phyloP scores from a whole-genome alignment of 1,140 invertebrate genomes.

The Aporrectodea caliginosa region DNA sequence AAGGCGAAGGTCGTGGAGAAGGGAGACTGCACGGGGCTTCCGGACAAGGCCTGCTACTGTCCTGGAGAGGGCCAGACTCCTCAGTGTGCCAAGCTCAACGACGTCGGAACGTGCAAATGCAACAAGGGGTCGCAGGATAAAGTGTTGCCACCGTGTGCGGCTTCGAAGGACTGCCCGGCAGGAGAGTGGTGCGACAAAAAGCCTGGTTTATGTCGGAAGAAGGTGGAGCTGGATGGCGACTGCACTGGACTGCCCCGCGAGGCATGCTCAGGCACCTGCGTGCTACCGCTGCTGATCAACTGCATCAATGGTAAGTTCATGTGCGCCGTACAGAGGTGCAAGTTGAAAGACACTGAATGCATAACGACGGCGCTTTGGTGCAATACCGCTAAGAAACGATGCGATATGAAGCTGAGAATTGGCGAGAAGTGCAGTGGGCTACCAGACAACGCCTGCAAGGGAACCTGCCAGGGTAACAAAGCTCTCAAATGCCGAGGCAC shows the following conservation, averaged over 20 bases:
- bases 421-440: neutral
- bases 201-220: neutral
- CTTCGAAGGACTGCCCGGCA: neutral
- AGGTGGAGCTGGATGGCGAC: neutral
- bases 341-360: slow-evolving; percentile 1
- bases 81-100: neutral
- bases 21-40: slow-evolving; percentile 16
- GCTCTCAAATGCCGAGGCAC: neutral
- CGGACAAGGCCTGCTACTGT: slow-evolving; percentile 15
- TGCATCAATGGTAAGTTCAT: neutral
- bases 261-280: neutral
- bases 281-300: neutral
- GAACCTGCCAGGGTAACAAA: neutral
- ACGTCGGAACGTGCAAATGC: too few species aligned
- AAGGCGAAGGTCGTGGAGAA: neutral
- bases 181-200: neutral
- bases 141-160: neutral
- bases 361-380: neutral
- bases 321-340: neutral
- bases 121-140: too few species aligned
- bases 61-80: neutral
- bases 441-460: slow-evolving; percentile 17
- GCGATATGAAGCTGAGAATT: neutral
- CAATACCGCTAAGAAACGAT: neutral
- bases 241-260: slow-evolving; percentile 9